A percentile compares a stretch with the other conserved stretches of the same genome.
Evolutionary conservation across 1,140 invertebrate genomes (phyloP).

Genomic region (Anoplophora glabripennis): DNA sequence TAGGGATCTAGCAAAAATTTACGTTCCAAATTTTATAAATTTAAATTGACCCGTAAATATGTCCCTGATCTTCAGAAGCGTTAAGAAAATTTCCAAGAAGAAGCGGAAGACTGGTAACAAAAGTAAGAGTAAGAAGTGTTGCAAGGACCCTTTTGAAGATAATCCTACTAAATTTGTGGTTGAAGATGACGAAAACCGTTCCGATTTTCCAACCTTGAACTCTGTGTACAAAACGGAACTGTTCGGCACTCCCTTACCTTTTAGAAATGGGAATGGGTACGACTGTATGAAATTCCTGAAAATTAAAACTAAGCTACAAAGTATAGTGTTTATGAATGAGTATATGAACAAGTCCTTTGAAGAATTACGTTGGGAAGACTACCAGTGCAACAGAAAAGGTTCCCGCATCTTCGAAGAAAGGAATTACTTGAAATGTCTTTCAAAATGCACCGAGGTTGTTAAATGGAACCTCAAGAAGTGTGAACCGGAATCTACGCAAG

Average conservation of each 20-base stretch:
- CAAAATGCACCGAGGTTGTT: background rate
- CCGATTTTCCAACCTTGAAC: conserved; percentile 3
- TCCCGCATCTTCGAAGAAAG: conserved; percentile 2
- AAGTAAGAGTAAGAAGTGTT: background rate
- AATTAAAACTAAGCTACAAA: conserved; percentile 88
- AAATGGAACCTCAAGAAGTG: too few relatives aligned
- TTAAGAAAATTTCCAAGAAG: conserved; percentile 8
- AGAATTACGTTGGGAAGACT: conserved; percentile 91
- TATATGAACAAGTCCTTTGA: conserved; percentile 92
- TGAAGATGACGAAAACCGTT: background rate
- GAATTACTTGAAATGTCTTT: conserved; percentile 7
- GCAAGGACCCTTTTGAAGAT: background rate
- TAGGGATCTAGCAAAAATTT: too few relatives aligned
- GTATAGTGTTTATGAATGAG: conserved; percentile 96
- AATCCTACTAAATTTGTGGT: background rate
- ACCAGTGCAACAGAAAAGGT: conserved; percentile 82
- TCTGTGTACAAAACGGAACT: conserved; percentile 5
- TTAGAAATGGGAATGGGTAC: background rate
- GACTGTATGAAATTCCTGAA: conserved; percentile 45
- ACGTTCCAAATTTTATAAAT: too few relatives aligned
- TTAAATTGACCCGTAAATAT: background rate
- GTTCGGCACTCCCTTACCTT: conserved; percentile 8
- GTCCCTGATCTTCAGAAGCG: conserved; percentile 6
- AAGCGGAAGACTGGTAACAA: background rate
- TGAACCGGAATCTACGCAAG: too few relatives aligned